These are phyloP conservation scores for Sapayoa aenigma DNA, from an alignment of 2,113 vertebrate species.

Conservation along the genomic window DNA sequence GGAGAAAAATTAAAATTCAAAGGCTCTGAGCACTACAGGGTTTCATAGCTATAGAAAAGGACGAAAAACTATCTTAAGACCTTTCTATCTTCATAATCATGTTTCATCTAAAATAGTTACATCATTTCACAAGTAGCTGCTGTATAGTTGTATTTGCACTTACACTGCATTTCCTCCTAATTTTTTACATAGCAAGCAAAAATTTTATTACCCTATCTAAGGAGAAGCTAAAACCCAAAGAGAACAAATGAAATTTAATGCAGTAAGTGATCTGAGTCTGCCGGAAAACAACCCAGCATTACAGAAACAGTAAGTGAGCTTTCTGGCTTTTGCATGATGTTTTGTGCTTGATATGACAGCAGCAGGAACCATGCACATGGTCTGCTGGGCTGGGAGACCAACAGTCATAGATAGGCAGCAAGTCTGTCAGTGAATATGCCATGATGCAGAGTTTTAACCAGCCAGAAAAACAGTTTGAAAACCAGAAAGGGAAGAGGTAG, in stretches of 20 bases:
- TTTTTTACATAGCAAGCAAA: neutral
- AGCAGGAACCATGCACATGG: neutral
- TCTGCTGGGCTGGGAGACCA: neutral
- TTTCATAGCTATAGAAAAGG: neutral
- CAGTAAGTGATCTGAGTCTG: neutral
- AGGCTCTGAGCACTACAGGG: neutral
- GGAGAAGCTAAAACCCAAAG: neutral
- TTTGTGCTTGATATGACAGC: neutral
- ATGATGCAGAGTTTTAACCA: neutral
- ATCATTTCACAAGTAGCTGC: neutral
- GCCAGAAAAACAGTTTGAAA: neutral
- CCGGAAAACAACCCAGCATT: neutral
- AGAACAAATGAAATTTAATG: neutral
- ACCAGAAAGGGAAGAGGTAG: neutral
- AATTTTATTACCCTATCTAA: neutral
- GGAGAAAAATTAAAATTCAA: neutral
- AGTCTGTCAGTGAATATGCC: neutral
- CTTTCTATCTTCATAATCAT: neutral
- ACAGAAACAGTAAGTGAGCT: neutral
- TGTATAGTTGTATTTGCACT: neutral
- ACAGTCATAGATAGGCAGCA: neutral
- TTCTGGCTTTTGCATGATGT: neutral
- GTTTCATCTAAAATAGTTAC: neutral
- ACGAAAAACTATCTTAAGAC: neutral
- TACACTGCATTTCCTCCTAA: neutral